Evolutionary conservation across 53 echinoderm and acorn worm species (phyloP).

Genomic region (Echinarachnius parma): DNA sequence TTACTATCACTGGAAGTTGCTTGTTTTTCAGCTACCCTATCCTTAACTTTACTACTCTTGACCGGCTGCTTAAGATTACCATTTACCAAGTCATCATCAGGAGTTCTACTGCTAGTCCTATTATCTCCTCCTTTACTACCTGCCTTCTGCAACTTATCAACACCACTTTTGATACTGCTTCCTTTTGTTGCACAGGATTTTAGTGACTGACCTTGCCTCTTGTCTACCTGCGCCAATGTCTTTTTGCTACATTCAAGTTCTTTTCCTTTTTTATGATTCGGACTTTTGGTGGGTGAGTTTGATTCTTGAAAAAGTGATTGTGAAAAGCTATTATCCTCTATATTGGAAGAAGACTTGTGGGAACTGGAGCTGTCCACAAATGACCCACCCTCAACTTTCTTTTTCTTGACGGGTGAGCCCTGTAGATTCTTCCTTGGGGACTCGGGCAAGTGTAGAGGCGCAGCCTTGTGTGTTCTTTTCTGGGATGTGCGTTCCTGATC

Average conservation of each 20-base stretch:
- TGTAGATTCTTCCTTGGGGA: too few species aligned
- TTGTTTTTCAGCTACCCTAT: neutral
- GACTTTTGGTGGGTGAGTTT: neutral
- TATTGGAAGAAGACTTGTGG: neutral
- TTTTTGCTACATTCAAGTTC: neutral
- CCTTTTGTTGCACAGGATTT: neutral
- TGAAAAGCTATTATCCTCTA: too few species aligned
- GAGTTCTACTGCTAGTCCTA: neutral
- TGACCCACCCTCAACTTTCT: neutral
- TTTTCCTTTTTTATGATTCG: neutral
- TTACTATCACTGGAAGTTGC: neutral
- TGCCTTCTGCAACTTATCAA: neutral
- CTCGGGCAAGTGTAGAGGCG: neutral
- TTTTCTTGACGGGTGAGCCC: conserved; percentile 12
- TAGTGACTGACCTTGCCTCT: neutral
- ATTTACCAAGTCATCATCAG: neutral
- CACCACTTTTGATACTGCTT: neutral
- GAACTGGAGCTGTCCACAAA: neutral
- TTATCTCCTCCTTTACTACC: neutral
- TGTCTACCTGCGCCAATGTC: neutral
- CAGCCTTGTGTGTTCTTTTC: conserved; percentile 2
- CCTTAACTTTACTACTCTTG: neutral
- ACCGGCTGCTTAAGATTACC: neutral
- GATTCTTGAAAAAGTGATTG: too few species aligned
- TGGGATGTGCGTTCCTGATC: neutral